Evolutionary conservation across 2,888 invertebrate genomes (phyloP).

Genomic region (Uloborus plumipes): DNA sequence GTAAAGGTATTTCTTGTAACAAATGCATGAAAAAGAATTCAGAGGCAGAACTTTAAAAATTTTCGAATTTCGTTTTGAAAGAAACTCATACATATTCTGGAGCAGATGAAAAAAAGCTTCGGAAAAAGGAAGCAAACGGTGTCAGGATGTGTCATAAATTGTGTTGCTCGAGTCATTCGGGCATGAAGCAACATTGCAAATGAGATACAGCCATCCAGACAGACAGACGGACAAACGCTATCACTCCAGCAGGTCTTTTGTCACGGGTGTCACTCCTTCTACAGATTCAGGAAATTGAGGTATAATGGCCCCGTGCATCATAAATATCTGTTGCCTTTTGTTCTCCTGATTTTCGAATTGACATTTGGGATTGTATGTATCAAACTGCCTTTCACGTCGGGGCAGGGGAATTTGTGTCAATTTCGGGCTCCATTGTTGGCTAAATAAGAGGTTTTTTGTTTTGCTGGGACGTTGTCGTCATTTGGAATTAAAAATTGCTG

Average conservation of each 20-base stretch:
- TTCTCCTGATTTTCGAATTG: constrained; percentile 25
- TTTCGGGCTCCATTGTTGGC: not conserved
- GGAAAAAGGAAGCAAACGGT: constrained; percentile 6
- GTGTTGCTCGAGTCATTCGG: constrained; percentile 12
- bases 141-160: constrained; percentile 24
- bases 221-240: constrained; percentile 3
- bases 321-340: constrained; percentile 21
- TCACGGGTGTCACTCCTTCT: constrained; percentile 13
- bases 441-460: too few species aligned
- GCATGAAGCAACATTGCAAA: constrained; percentile 16
- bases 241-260: constrained; percentile 13
- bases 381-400: constrained; percentile 9
- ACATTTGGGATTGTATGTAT: constrained; percentile 7
- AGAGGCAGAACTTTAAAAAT: too few species aligned
- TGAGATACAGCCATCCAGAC: constrained; percentile 5
- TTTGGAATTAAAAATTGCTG: too few species aligned
- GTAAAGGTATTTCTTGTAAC: too few species aligned
- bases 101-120: too few species aligned
- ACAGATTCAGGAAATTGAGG: constrained; percentile 32
- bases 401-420: constrained; percentile 22
- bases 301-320: constrained; percentile 13
- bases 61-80: too few species aligned
- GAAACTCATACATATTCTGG: too few species aligned
- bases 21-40: too few species aligned
- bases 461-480: too few species aligned